These are phyloP conservation scores for Clistopyga incitator DNA, from an alignment of 2,888 invertebrate genomes.

Conservation along the genomic window DNA sequence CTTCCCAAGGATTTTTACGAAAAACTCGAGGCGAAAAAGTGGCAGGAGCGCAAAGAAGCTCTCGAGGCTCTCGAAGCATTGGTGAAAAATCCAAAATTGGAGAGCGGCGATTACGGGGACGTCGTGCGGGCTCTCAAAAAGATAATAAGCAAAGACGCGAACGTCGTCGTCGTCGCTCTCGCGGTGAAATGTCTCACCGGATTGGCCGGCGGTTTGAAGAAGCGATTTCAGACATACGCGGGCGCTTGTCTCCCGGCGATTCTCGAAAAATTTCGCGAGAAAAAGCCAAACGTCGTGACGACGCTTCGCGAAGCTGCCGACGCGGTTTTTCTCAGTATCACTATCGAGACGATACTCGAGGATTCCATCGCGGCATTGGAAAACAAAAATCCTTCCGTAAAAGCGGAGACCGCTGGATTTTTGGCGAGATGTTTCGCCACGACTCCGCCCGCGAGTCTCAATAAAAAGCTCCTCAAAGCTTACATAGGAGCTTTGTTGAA, in stretches of 20 bases:
- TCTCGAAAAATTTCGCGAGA: conserved; percentile 98
- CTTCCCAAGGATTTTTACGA: conserved; percentile 98
- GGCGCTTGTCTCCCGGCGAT: conserved; percentile 90
- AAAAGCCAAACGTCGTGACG: conserved; percentile 94
- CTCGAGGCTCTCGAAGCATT: conserved; percentile 93
- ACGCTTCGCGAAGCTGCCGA: conserved; percentile 96
- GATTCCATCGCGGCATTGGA: conserved; percentile 94
- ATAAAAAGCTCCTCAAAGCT: conserved; percentile 95
- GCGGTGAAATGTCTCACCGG: conserved; percentile 93
- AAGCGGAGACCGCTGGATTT: conserved; percentile 94
- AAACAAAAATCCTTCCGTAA: conserved; percentile 96
- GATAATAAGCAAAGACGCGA: conserved; percentile 97
- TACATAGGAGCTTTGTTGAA: conserved; percentile 92
- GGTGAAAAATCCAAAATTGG: conserved; percentile 93
- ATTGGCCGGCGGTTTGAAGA: conserved; percentile 94
- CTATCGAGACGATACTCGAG: conserved; percentile 93
- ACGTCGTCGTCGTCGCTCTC: conserved; percentile 95
- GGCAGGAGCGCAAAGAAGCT: conserved; percentile 98
- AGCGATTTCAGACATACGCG: conserved; percentile 94
- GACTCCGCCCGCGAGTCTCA: conserved; percentile 92
- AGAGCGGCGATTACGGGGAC: conserved; percentile 96
- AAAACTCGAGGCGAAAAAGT: conserved; percentile 97
- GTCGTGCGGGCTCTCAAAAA: conserved; percentile 94
- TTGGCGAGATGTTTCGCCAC: conserved; percentile 93
- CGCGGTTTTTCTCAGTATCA: conserved; percentile 92